Percentiles rank a stretch among this genome's conserved stretches.
Conservation (phyloP, 92 coral and sea anemone genomes). For the Blastomussa wellsi region DNA sequence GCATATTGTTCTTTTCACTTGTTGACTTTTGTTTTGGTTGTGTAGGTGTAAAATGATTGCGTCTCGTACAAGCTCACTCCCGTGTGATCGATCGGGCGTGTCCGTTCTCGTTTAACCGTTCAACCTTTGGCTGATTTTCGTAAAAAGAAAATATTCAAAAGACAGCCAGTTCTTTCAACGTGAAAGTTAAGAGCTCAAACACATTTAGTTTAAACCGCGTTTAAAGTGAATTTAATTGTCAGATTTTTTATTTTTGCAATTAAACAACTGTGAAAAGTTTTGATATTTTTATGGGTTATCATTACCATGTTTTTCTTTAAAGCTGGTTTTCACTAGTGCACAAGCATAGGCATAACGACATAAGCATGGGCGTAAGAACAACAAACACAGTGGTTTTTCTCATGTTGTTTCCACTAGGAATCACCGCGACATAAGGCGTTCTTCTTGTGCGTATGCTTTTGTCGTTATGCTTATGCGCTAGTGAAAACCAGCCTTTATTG, state of each 20-base stretch:
- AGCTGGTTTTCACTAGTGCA: too few species aligned
- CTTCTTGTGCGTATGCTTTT: too few species aligned
- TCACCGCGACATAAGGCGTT: too few species aligned
- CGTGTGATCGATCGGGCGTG: neutral
- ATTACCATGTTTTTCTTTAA: too few species aligned
- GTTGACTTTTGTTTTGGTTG: conserved; percentile 29
- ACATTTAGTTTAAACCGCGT: neutral
- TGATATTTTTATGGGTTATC: neutral
- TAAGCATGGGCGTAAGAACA: too few species aligned
- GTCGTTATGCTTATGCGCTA: too few species aligned
- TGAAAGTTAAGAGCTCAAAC: too few species aligned
- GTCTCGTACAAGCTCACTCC: neutral
- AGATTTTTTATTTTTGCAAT: neutral
- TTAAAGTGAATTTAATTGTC: neutral
- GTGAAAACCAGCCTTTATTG: too few species aligned
- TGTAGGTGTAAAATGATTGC: conserved; percentile 34
- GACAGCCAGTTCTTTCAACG: neutral
- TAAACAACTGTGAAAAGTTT: neutral
- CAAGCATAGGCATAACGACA: too few species aligned
- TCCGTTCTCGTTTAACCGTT: neutral
- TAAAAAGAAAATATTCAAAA: neutral
- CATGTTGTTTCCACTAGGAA: too few species aligned
- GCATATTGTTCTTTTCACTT: conserved; percentile 52
- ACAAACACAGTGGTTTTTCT: too few species aligned
- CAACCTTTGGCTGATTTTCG: neutral